These are phyloP conservation scores for Procavia capensis DNA, from an alignment of 2,113 vertebrate genomes.

Conservation along the genomic window DNA sequence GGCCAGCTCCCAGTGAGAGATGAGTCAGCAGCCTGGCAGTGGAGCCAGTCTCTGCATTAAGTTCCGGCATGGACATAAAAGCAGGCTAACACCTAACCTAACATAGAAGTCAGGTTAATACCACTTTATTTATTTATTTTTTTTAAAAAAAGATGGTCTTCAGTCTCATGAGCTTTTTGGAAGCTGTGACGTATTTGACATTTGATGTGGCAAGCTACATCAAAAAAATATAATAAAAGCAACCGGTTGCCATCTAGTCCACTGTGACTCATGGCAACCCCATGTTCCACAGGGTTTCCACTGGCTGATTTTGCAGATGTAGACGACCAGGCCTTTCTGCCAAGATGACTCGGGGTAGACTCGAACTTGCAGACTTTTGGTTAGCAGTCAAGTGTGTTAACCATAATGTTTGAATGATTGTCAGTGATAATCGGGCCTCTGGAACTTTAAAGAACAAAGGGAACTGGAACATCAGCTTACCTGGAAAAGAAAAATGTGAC, in stretches of 20 bases:
- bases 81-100: no score
- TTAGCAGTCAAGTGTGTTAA: not conserved
- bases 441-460: constrained; percentile 15
- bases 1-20: not conserved
- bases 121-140: not conserved
- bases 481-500: not conserved
- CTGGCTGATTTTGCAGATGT: not conserved
- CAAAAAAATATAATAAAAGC: not conserved
- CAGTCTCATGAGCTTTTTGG: constrained; percentile 11
- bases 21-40: not conserved
- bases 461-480: not conserved
- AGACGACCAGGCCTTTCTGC: not conserved
- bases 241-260: not conserved
- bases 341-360: not conserved
- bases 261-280: not conserved
- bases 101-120: not conserved
- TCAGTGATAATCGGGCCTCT: not conserved
- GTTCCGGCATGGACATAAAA: not conserved
- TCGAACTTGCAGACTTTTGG: not conserved
- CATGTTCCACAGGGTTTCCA: not conserved
- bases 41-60: not conserved
- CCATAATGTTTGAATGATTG: not conserved
- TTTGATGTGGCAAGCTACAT: not conserved
- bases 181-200: not conserved
- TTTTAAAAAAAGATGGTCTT: not conserved